These are phyloP conservation scores for Ceratoteleas bidentatus DNA, from an alignment of 1,140 invertebrate species.

Conservation along the genomic window DNA sequence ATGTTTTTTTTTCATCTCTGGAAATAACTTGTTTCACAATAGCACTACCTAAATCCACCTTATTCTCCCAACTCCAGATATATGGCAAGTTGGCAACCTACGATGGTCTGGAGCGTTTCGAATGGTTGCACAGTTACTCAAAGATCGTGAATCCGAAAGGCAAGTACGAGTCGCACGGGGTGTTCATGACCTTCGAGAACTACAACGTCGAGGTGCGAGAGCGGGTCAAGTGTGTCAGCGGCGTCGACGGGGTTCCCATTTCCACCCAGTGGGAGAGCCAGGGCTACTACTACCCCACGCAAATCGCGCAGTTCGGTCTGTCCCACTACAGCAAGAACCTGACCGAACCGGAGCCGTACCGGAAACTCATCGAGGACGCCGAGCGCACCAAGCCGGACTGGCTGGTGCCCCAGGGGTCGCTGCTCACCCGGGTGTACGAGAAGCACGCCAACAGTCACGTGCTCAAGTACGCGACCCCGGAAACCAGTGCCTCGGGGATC, in stretches of 20 bases:
- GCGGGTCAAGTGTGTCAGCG: constrained; percentile 97
- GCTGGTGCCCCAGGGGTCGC: constrained; percentile 85
- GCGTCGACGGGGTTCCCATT: constrained; percentile 94
- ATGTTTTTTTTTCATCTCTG: too few species aligned
- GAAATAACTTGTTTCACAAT: too few species aligned
- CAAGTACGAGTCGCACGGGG: constrained; percentile 92
- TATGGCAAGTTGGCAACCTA: constrained; percentile 88
- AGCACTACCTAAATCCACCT: too few species aligned
- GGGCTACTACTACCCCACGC: constrained; percentile 98
- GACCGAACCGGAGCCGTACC: constrained; percentile 88
- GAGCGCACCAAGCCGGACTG: constrained; percentile 85
- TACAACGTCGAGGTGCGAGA: constrained; percentile 98
- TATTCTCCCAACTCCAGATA: constrained; percentile 80
- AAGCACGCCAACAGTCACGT: constrained; percentile 82
- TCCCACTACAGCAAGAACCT: constrained; percentile 98
- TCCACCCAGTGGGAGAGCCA: constrained; percentile 96
- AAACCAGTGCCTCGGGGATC: constrained; percentile 86
- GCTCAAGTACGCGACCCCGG: constrained; percentile 87
- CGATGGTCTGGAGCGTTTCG: constrained; percentile 89
- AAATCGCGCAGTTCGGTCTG: constrained; percentile 98
- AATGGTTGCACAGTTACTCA: constrained; percentile 97
- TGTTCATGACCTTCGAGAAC: constrained; percentile 98
- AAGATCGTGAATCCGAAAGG: constrained; percentile 94
- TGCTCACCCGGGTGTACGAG: constrained; percentile 84
- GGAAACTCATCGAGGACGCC: constrained; percentile 88